Conservation (phyloP, 2,797 vertebrate species). For the Crax fasciolata region DNA sequence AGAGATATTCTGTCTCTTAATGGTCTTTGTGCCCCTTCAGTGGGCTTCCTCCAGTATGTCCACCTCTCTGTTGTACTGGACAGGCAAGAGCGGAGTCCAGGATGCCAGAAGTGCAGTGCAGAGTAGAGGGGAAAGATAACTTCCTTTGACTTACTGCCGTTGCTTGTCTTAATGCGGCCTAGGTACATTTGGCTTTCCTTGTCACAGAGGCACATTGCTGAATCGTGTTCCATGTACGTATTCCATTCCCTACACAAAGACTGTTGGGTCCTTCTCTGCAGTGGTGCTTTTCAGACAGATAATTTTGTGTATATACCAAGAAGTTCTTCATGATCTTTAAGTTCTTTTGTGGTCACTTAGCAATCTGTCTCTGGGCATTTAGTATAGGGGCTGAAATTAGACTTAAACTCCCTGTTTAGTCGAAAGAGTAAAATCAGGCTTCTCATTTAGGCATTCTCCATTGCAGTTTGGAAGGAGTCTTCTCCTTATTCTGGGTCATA, state of each 20-base stretch:
- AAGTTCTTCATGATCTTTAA: not conserved
- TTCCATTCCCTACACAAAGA: too few species aligned
- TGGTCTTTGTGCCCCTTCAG: not conserved
- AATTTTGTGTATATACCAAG: not conserved
- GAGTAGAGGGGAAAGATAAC: not conserved
- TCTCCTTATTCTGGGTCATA: not conserved
- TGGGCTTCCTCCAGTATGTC: not conserved
- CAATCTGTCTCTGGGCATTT: not conserved
- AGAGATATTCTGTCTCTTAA: not conserved
- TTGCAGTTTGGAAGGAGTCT: not conserved
- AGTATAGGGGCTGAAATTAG: not conserved
- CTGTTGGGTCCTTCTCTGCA: not conserved
- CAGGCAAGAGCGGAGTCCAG: not conserved
- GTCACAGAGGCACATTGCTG: not conserved
- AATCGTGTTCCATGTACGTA: not conserved
- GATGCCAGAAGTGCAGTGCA: not conserved
- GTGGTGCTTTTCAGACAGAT: not conserved
- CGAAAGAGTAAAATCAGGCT: not conserved
- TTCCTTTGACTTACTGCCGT: not conserved
- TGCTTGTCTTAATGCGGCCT: not conserved
- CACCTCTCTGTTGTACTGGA: not conserved
- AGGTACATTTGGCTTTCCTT: fast-evolving
- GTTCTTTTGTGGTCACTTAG: not conserved
- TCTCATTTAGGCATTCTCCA: not conserved
- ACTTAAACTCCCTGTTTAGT: not conserved